Evolutionary conservation across 2,888 invertebrate species (phyloP).

Genomic region (Agrochola circellaris): DNA sequence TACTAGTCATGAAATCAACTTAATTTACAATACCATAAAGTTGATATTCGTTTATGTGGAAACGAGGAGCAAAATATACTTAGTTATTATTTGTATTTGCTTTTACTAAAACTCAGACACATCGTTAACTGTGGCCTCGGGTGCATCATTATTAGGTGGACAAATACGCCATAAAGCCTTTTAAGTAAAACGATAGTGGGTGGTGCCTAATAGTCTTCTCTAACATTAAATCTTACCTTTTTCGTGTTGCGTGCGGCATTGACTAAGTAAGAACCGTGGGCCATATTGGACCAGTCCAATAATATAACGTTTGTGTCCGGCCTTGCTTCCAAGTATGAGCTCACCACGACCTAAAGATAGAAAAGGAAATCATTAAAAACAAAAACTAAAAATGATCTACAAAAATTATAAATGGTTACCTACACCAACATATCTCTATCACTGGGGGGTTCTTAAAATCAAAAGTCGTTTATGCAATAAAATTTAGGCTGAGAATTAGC

Average conservation of each 20-base stretch:
- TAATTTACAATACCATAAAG: background rate
- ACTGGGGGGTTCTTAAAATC: too few species aligned
- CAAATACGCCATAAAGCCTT: background rate
- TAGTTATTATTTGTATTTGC: background rate
- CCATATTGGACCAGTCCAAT: conserved; percentile 89
- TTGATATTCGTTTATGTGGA: background rate
- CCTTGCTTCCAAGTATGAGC: conserved; percentile 84
- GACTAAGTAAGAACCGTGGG: conserved; percentile 88
- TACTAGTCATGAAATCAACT: background rate
- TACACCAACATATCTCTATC: background rate
- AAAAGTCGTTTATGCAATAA: too few species aligned
- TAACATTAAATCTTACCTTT: conserved; percentile 79
- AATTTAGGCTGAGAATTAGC: too few species aligned
- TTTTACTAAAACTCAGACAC: background rate
- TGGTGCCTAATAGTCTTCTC: conserved; percentile 7
- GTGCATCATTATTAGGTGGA: background rate
- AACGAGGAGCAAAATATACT: background rate
- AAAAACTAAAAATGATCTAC: background rate
- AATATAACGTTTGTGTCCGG: conserved; percentile 86
- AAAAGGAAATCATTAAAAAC: background rate
- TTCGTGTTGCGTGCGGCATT: conserved; percentile 92
- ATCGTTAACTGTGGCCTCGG: background rate
- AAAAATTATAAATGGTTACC: too few species aligned
- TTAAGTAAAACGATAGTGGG: conserved; percentile 4
- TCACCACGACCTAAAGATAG: conserved; percentile 84